These are phyloP conservation scores for Hyles vespertilio DNA, from an alignment of 1,140 invertebrate genomes.

Conservation along the genomic window DNA sequence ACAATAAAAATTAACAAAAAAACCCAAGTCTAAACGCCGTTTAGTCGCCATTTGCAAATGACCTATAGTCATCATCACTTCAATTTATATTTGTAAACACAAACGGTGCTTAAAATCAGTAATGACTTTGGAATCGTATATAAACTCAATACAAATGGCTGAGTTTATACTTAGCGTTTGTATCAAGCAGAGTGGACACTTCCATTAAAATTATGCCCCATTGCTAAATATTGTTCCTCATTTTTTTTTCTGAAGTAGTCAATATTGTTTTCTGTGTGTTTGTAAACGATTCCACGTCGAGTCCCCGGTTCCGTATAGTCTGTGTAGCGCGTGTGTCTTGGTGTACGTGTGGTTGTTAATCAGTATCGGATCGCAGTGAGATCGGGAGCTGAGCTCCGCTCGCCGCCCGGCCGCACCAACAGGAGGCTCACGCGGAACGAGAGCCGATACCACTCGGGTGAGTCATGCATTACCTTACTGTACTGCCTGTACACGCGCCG, in stretches of 20 bases:
- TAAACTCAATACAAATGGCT: not conserved
- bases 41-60: slow-evolving; percentile 1
- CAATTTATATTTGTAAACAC: not conserved
- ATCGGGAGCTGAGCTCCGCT: slow-evolving; percentile 64
- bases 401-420: slow-evolving; percentile 86
- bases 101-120: slow-evolving; percentile 19
- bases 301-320: slow-evolving; percentile 11
- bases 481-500: slow-evolving; percentile 25
- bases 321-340: slow-evolving; percentile 34
- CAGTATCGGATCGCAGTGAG: slow-evolving; percentile 61
- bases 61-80: not conserved
- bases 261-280: not conserved
- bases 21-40: slow-evolving; percentile 1
- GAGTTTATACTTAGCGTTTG: no score
- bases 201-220: no score
- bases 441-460: slow-evolving; percentile 97
- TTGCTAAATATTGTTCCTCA: no score
- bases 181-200: no score
- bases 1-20: not conserved
- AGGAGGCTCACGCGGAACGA: slow-evolving; percentile 94
- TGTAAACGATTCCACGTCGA: slow-evolving; percentile 42
- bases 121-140: slow-evolving; percentile 33
- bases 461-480: slow-evolving; percentile 56
- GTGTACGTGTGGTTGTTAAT: slow-evolving; percentile 50
- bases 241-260: no score